These are phyloP conservation scores for Chloroceryle amazona DNA, from an alignment of 2,797 vertebrate genomes.

Conservation along the genomic window DNA sequence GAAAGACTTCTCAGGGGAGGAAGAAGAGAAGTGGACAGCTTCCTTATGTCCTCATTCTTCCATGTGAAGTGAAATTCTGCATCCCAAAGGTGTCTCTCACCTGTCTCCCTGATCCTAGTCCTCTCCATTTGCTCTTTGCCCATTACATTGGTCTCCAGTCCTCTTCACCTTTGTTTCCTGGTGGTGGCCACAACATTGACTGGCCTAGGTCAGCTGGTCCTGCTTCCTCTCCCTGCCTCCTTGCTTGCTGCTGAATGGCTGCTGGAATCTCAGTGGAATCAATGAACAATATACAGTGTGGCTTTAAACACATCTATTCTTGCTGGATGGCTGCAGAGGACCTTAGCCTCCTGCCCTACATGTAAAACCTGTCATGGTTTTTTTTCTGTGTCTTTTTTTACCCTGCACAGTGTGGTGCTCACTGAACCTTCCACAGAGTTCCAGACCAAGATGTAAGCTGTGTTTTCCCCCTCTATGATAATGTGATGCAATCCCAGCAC, in stretches of 20 bases:
- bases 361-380: not conserved
- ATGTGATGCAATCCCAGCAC: not conserved
- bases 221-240: not conserved
- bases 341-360: not conserved
- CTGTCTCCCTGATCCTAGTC: fast-evolving
- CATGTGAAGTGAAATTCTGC: not conserved
- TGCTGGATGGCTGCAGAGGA: not conserved
- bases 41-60: not conserved
- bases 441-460: not conserved
- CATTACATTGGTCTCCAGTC: not conserved
- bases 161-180: not conserved
- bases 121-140: not conserved
- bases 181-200: not conserved
- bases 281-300: not conserved
- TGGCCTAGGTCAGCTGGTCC: not conserved
- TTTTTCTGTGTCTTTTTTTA: not conserved
- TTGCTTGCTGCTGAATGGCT: not conserved
- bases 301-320: not conserved
- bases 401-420: fast-evolving
- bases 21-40: not conserved
- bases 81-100: not conserved
- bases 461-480: not conserved
- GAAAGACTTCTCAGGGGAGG: not conserved
- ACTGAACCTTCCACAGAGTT: not conserved
- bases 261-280: not conserved